phyloP scores from a whole-genome alignment of 2,113 vertebrate genomes.

The Origma solitaria region DNA sequence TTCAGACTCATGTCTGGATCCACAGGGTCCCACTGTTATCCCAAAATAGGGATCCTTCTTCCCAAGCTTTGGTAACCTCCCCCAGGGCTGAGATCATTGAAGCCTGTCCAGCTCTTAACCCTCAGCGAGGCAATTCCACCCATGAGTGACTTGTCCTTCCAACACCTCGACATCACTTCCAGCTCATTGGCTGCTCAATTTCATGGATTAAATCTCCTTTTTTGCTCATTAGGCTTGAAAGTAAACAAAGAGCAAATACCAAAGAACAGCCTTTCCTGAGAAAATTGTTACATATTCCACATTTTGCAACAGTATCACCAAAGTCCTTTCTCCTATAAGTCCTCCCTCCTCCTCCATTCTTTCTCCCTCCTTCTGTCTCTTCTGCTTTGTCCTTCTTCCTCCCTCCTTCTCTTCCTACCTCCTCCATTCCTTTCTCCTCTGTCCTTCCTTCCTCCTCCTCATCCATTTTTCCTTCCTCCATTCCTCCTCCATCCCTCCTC shows the following conservation, averaged over 20 bases:
- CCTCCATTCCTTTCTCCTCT: neutral
- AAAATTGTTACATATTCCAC: neutral
- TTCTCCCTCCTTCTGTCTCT: neutral
- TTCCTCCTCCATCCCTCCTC: neutral
- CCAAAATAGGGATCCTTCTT: neutral
- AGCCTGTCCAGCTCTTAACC: neutral
- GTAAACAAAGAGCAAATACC: neutral
- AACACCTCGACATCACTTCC: neutral
- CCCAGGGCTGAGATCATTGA: neutral
- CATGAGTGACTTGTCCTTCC: neutral
- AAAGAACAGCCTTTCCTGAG: neutral
- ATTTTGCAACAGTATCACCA: neutral
- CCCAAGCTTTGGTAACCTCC: neutral
- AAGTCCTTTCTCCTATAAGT: neutral
- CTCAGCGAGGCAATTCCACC: neutral
- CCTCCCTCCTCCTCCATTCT: neutral
- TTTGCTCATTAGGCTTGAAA: neutral
- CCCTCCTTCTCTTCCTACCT: neutral
- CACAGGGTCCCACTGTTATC: neutral
- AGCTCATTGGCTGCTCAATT: neutral
- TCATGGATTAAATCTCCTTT: neutral
- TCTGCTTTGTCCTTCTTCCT: neutral
- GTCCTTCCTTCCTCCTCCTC: too few relatives aligned
- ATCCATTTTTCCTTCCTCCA: neutral
- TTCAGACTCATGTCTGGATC: neutral